phyloP scores from a whole-genome alignment of 23 tunicate species.

The Clavelina lepadiformis region DNA sequence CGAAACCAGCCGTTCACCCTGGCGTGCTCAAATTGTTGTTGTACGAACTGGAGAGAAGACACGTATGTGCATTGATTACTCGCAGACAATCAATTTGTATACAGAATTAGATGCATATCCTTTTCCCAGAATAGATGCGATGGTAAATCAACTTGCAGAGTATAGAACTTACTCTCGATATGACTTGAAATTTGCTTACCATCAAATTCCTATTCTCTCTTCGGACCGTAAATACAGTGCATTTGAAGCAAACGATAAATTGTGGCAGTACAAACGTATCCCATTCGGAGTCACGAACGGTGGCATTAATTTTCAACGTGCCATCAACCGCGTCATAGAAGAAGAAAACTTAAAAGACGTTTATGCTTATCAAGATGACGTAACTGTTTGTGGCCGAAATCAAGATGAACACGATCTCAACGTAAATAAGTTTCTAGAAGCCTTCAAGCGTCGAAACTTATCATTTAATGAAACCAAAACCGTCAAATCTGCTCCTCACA shows the following conservation, averaged over 20 bases:
- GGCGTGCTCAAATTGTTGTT: conserved; percentile 24
- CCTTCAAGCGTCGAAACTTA: background rate
- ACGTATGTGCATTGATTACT: conserved; percentile 13
- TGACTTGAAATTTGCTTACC: conserved; percentile 15
- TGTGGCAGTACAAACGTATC: conserved; percentile 11
- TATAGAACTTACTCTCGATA: conserved; percentile 5
- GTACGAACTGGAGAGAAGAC: background rate
- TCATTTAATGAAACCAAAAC: conserved; percentile 25
- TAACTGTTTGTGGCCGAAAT: conserved; percentile 16
- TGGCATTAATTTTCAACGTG: conserved; percentile 12
- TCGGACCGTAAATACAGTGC: conserved; percentile 9
- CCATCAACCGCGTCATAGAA: conserved; percentile 1
- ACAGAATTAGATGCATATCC: conserved; percentile 25
- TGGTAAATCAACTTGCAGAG: conserved; percentile 2
- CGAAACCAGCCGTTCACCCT: conserved; percentile 16
- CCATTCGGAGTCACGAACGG: conserved; percentile 32
- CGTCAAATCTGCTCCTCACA: background rate
- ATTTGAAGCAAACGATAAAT: conserved; percentile 10
- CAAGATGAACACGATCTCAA: conserved; percentile 22
- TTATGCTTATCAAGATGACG: conserved; percentile 8
- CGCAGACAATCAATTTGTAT: conserved; percentile 15
- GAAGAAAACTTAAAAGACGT: conserved; percentile 2
- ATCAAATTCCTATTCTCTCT: conserved; percentile 10
- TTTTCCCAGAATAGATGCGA: conserved; percentile 8
- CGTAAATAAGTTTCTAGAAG: conserved; percentile 10